Evolutionary conservation across 2,113 vertebrate species (phyloP), one percentile per base, ranked within the genome.

Genomic region (Prionailurus viverrinus): DNA sequence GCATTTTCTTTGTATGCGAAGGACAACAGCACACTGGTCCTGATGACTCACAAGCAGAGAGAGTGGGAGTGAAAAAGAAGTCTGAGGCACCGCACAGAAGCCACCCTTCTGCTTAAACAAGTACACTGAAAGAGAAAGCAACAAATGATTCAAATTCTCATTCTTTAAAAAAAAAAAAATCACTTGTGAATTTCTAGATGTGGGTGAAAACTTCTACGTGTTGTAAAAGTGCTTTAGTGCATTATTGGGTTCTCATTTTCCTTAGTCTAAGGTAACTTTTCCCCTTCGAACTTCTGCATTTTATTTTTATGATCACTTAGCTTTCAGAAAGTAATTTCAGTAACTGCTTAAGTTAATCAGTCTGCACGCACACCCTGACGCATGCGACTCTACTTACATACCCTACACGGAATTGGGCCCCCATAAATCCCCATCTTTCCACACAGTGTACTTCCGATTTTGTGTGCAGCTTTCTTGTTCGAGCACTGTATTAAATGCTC

Each of bases 11-110:
- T 92, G 94, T 81, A n/a, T 85, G 58, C 41, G 83, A 82, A 96
- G 85, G 85, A 74, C 5, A 29, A 74, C 5, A 29, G 88, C 65
- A 31, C n/a, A 1, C 74, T 48, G 74, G 66, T 80, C 85, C 58
- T 80, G 55, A 71, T 96, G 97, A 97, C 94, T 98, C 97, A 97
- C 10, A 79, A 68, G 55, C 71, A 73, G 89, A 78, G 55, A 58
- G 79, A 88, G 96, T 51, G 73, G 90, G 96, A 96, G 94, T 87
- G 71, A 79, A 51, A 69, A 69, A 68, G 94, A 80, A 90, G 83
- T 68, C 79, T 71, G 89, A 92, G 76, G 51, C 82, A 73, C 0
- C 76, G 82, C 41, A 18, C 13, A 39, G 88, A 93, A 83, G 89
- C 88, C 39, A 53, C 41, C 15, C 61, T 85, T 94, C 93, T n/a